Evolutionary conservation across 2,888 invertebrate species (phyloP), one percentile per base, ranked within the genome.

Genomic region (Merodon equestris): DNA sequence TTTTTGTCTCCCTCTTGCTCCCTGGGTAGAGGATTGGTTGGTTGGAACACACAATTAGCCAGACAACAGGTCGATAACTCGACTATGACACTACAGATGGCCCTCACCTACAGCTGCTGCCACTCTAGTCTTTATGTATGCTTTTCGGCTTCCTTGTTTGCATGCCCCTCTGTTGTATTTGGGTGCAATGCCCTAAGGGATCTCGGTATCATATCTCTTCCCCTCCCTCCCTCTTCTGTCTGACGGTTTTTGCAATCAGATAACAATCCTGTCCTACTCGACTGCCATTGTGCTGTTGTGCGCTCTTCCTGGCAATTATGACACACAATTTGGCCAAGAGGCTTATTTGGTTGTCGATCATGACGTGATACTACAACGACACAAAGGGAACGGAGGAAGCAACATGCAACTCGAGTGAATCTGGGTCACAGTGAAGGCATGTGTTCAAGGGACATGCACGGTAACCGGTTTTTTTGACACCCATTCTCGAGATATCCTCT

Each of bases 21-120:
- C 27, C 27, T 4, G 27, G 7, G 27, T n/a, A n/a, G n/a, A n/a
- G n/a, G n/a, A n/a, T n/a, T n/a, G n/a, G n/a, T n/a, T n/a, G n/a
- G n/a, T 27, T 27, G 27, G 27, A 27, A 51, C n/a, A 71, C 51
- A 38, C 56, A 51, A 57, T 57, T 47, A 63, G 34, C 18, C 19
- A 68, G 57, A 68, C 74, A 75, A 68, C 47, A 64, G 75, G 70
- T 75, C 63, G 70, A 70, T 70, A 75, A 57, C 70, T 70, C 19
- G 44, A 15, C 47, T 73, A 45, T 53, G 57, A 27, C 34, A 18
- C 40, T 42, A 17, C 13, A 42, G n/a, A 15, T 12, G 48, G 14
- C 42, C 58, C 45, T 38, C 44, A 12, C 15, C 15, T 17, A 13
- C 34, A 15, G 15, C n/a, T 51, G 27, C 9, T 27, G 50, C 19